Evolutionary conservation across 2,113 vertebrate genomes (phyloP).

Genomic region (Macquaria australasica): DNA sequence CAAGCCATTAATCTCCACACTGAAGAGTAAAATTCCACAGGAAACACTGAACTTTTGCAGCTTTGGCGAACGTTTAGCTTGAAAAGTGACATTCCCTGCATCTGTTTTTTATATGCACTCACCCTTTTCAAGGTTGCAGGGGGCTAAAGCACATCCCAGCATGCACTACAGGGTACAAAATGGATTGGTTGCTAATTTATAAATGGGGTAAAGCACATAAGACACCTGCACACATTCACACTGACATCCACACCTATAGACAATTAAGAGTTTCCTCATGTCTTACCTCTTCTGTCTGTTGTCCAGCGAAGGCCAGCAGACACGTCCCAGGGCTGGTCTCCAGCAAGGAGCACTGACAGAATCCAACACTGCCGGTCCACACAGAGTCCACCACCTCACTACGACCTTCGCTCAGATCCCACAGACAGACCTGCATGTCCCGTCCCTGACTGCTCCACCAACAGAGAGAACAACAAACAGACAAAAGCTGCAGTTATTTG

Average conservation of each 20-base stretch:
- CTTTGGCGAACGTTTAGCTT: no score
- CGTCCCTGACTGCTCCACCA: conserved; percentile 90
- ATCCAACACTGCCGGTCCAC: conserved; percentile 88
- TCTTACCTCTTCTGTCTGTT: conserved; percentile 89
- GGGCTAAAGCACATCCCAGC: conserved; percentile 1
- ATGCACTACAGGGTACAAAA: not conserved
- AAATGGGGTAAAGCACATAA: not conserved
- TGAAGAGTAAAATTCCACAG: not conserved
- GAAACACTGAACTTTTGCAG: not conserved
- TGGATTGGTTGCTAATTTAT: not conserved
- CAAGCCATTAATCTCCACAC: not conserved
- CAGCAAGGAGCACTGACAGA: conserved; percentile 90
- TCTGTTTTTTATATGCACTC: not conserved
- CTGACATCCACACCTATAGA: not conserved
- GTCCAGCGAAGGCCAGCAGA: conserved; percentile 89
- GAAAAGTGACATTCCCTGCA: not conserved
- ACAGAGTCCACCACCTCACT: conserved; percentile 82
- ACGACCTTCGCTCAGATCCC: conserved; percentile 92
- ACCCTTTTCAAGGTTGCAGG: not conserved
- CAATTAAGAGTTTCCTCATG: not conserved
- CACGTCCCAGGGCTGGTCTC: conserved; percentile 67
- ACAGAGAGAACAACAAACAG: conserved; percentile 4
- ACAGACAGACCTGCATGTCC: conserved; percentile 89
- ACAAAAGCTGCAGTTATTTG: not conserved
- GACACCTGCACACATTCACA: not conserved